Conservation (phyloP, 2,797 vertebrate species). For the Zalophus californianus region DNA sequence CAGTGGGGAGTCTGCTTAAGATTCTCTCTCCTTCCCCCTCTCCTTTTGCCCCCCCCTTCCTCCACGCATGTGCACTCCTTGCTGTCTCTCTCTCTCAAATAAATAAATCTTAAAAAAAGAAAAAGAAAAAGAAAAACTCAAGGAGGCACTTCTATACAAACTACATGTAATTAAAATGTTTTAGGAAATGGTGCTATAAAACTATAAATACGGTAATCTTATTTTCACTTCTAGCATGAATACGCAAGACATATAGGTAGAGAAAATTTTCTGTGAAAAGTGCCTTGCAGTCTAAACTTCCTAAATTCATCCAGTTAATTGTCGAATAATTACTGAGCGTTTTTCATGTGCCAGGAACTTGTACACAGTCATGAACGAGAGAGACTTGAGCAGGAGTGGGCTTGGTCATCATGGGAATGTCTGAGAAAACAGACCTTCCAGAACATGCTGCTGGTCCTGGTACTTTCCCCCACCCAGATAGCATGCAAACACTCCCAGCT, state of each 20-base stretch:
- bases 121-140: not conserved
- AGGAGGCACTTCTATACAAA: not conserved
- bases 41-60: no score
- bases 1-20: no score
- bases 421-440: not conserved
- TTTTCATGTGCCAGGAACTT: not conserved
- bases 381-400: not conserved
- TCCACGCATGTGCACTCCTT: accelerated
- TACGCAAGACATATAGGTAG: not conserved
- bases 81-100: no score
- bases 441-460: not conserved
- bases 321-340: not conserved
- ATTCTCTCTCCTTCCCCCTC: no score
- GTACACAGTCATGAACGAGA: not conserved
- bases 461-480: not conserved
- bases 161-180: not conserved
- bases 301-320: not conserved
- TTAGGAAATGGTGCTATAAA: not conserved
- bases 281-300: not conserved
- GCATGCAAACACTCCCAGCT: accelerated
- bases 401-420: not conserved
- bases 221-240: not conserved
- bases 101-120: not conserved
- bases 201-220: not conserved
- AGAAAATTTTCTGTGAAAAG: not conserved